Conservation (phyloP, 2,113 vertebrate genomes). For the Corythaixoides concolor region DNA sequence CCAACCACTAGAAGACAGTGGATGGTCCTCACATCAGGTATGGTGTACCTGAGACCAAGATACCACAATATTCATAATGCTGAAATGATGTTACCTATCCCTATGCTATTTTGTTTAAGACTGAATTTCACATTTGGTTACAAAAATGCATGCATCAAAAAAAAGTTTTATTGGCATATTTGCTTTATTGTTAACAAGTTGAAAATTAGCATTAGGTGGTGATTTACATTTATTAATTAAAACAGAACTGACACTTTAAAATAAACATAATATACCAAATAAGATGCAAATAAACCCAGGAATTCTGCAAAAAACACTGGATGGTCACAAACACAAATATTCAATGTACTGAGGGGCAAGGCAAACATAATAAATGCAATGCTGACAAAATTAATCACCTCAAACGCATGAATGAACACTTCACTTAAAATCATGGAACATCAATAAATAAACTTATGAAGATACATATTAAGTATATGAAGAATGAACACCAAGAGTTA, state of each 20-base stretch:
- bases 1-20: neutral
- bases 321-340: slow-evolving; percentile 2
- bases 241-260: slow-evolving; percentile 9
- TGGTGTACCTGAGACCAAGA: neutral
- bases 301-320: neutral
- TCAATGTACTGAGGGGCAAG: neutral
- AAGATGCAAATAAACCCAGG: neutral
- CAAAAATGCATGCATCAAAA: neutral
- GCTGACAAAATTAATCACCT: neutral
- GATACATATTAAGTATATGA: neutral
- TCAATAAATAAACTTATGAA: slow-evolving; percentile 29
- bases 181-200: slow-evolving; percentile 53
- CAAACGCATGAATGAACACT: neutral
- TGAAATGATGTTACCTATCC: neutral
- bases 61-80: neutral
- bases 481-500: neutral
- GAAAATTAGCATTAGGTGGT: neutral
- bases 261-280: neutral
- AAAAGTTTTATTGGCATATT: neutral
- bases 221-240: slow-evolving; percentile 28
- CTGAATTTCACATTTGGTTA: neutral
- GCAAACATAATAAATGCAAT: slow-evolving; percentile 28
- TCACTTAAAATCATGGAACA: neutral
- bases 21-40: neutral
- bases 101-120: neutral